phyloP scores from a whole-genome alignment of 2,113 vertebrate species.

The Zosterops borbonicus region DNA sequence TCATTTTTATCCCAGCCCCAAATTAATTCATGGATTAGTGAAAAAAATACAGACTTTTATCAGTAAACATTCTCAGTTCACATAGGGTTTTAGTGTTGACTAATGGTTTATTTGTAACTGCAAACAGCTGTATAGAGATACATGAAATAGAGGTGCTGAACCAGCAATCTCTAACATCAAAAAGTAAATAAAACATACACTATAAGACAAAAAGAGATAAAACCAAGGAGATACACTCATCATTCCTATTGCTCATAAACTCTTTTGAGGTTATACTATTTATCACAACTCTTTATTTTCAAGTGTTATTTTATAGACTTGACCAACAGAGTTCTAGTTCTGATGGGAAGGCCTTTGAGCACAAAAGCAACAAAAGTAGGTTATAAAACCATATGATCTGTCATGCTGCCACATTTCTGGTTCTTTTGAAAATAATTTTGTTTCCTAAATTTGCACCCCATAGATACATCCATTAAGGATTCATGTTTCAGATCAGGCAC shows the following conservation, averaged over 20 bases:
- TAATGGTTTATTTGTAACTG: not conserved
- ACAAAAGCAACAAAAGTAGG: not conserved
- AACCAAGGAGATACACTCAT: not conserved
- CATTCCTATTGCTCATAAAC: not conserved
- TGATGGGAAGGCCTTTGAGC: not conserved
- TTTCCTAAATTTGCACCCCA: not conserved
- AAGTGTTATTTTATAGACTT: not conserved
- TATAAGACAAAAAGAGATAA: not conserved
- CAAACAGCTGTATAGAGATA: not conserved
- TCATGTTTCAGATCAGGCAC: not conserved
- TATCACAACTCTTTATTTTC: not conserved
- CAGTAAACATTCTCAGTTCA: not conserved
- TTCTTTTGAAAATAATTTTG: not conserved
- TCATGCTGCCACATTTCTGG: not conserved
- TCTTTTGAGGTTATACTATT: not conserved
- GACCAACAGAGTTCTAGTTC: not conserved
- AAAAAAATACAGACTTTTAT: not conserved
- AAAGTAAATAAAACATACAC: not conserved
- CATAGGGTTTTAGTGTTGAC: not conserved
- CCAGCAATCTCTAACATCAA: not conserved
- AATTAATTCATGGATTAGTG: not conserved
- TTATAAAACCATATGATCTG: not conserved
- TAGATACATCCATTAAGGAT: not conserved
- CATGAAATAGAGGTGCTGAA: not conserved
- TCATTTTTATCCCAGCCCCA: not conserved